These are phyloP conservation scores for Buphagus erythrorhynchus DNA, from an alignment of 2,797 vertebrate genomes.

Conservation along the genomic window DNA sequence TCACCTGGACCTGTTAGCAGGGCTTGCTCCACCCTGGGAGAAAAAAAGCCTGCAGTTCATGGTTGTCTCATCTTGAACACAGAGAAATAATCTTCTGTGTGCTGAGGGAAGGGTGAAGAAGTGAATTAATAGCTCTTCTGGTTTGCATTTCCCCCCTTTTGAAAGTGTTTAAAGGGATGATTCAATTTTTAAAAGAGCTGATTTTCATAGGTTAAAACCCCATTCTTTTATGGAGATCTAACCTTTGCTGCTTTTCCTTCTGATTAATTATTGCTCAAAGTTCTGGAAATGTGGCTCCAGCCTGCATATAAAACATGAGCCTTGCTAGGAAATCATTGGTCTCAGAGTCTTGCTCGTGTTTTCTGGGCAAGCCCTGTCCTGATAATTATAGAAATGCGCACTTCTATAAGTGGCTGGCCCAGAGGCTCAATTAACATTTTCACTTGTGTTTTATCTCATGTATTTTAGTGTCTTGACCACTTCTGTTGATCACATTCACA, in stretches of 20 bases:
- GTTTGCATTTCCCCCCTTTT: not conserved
- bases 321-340: not conserved
- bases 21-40: not conserved
- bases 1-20: not conserved
- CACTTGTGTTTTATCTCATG: not conserved
- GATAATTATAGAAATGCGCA: not conserved
- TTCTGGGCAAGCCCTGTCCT: not conserved
- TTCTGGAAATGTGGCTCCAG: not conserved
- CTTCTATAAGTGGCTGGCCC: not conserved
- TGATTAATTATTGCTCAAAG: not conserved
- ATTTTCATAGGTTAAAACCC: not conserved
- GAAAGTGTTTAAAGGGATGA: not conserved
- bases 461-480: not conserved
- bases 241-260: not conserved
- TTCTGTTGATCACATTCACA: not conserved
- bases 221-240: not conserved
- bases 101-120: not conserved
- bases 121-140: not conserved
- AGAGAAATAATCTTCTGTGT: not conserved
- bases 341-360: not conserved
- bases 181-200: not conserved
- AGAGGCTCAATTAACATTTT: conserved; percentile 2
- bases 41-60: not conserved
- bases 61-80: not conserved
- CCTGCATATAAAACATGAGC: not conserved